Conservation (phyloP, 1,140 invertebrate species). For the Schlechtendalia chinensis region DNA sequence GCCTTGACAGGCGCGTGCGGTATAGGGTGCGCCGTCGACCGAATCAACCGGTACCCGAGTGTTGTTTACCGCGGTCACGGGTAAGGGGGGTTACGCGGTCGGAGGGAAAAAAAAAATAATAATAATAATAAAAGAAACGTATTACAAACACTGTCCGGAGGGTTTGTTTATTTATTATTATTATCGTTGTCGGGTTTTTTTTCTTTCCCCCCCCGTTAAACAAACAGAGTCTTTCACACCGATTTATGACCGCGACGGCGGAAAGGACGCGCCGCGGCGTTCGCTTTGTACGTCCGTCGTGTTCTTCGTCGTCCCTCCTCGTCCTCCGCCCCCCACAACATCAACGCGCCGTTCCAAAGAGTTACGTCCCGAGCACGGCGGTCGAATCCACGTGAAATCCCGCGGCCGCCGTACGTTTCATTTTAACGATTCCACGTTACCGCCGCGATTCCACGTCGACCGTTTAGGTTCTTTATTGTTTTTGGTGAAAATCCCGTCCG, state of each 20-base stretch:
- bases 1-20: slow-evolving; percentile 47
- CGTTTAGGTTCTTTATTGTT: too few species aligned
- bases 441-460: too few species aligned
- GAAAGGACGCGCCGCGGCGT: slow-evolving; percentile 45
- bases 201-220: background rate
- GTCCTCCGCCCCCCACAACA: too few species aligned
- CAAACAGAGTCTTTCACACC: slow-evolving; percentile 46
- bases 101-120: background rate
- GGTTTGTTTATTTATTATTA: slow-evolving; percentile 26
- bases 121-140: background rate
- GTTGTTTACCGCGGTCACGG: slow-evolving; percentile 19
- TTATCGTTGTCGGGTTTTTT: background rate
- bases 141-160: slow-evolving; percentile 28
- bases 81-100: too few species aligned
- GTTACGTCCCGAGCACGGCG: too few species aligned
- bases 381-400: too few species aligned
- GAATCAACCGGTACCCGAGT: slow-evolving; percentile 44
- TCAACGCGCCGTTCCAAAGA: too few species aligned
- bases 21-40: slow-evolving; percentile 47
- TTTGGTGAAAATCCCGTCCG: too few species aligned
- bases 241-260: slow-evolving; percentile 44
- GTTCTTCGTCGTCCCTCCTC: too few species aligned
- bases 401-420: too few species aligned
- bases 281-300: background rate
- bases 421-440: too few species aligned